Conservation (phyloP, 2,888 invertebrate genomes). For the Microdon myrmicae region DNA sequence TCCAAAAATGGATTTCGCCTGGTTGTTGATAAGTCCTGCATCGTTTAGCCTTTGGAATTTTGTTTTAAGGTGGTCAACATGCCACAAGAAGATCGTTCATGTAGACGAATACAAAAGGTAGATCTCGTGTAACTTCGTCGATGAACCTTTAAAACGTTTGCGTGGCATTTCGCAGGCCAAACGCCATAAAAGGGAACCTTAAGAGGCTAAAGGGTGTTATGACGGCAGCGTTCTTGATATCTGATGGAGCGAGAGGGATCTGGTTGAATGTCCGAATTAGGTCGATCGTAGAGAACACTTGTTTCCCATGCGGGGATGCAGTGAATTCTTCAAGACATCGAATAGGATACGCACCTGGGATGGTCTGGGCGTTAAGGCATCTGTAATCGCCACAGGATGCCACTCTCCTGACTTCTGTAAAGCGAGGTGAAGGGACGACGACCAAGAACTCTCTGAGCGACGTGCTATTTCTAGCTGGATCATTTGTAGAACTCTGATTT, state of each 20-base stretch:
- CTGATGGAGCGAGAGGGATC: conserved; percentile 33
- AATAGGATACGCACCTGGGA: conserved; percentile 59
- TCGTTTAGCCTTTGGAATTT: conserved; percentile 51
- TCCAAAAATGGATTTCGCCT: conserved; percentile 27
- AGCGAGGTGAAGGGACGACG: conserved; percentile 8
- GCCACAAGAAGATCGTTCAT: conserved; percentile 56
- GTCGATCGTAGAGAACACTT: conserved; percentile 40
- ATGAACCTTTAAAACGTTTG: conserved; percentile 61
- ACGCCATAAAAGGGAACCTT: conserved; percentile 58
- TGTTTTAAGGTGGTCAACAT: conserved; percentile 41
- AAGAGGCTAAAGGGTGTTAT: conserved; percentile 60
- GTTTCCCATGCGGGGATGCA: conserved; percentile 28
- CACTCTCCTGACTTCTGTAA: too few species aligned
- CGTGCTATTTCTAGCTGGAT: conserved; percentile 14
- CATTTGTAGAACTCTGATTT: conserved; percentile 16
- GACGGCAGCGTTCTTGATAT: conserved; percentile 47
- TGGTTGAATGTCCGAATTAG: conserved; percentile 33
- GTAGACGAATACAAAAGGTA: conserved; percentile 54
- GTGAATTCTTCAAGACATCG: conserved; percentile 49
- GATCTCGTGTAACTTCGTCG: conserved; percentile 53
- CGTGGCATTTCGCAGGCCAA: conserved; percentile 59
- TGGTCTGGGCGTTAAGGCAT: conserved; percentile 48
- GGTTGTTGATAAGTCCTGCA: conserved; percentile 51
- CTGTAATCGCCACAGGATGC: conserved; percentile 40
- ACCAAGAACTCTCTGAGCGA: conserved; percentile 9